Base-by-base conservation (phyloP, 1,140 invertebrate genomes). In the Polypedilum pembai region DNA sequence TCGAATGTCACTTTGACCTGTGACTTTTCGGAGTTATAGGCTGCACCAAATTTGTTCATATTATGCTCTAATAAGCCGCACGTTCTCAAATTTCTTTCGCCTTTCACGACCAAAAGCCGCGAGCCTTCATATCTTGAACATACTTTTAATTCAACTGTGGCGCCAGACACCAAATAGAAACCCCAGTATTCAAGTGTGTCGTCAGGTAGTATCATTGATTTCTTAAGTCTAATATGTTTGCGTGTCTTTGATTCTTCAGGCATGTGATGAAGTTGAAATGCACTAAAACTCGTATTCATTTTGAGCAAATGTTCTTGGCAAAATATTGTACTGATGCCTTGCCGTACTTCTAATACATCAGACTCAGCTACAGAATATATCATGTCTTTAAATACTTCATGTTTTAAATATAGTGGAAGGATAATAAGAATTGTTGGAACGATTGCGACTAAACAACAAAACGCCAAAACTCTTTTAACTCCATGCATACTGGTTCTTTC, bases 121-220 rank as follows among this genome's bases (percentile, higher is more conserved):
- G 91, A 89, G 74, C 92, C 92, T 78, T 89, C 84, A 82, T 87
- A 91, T 82, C 90, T 86, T 65, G 92, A 93, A 82, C 93, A 95
- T 45, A 92, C 88, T 77, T 90, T 91, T 8, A 94, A 82, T 73
- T 86, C 85, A 1, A 94, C 90, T 15, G 85, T 88, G 12, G 92
- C 90, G 17, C 91, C 92, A 80, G 88, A 87, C 21, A 92, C 85
- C 15, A 95, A 81, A 83, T 91, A 94, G 84, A 94, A 95, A 21
- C 92, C 92, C 92, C 92, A 94, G 82, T 94, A 94, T 81, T 94
- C 92, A 41, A 94, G 83, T 21, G 91, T 92, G 78, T 94, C 92
- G 82, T 94, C 92, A 0, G 91, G 91, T 76, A 94, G 81, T 8
- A 83, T 87, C 89, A 94, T 92, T 66, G 91, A 91, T 79, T 94